Evolutionary conservation across 2,888 invertebrate genomes (phyloP).

Genomic region (Galeopsomyia nigrocyanea): DNA sequence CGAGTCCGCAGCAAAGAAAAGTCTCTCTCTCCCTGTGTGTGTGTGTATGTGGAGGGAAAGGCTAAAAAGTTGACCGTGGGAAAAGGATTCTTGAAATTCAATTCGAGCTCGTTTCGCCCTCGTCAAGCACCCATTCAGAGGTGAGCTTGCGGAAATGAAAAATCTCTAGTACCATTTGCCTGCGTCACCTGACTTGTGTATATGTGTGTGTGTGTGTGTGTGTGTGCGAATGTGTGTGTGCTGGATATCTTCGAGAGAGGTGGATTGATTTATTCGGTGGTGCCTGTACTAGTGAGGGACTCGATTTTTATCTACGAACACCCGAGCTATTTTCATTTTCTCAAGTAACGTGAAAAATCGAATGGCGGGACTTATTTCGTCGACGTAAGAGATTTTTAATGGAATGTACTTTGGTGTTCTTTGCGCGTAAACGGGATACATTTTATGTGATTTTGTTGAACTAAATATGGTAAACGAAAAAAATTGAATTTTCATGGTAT

Average conservation of each 20-base stretch:
- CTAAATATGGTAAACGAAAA: too few species aligned
- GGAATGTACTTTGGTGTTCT: too few species aligned
- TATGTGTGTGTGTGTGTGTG: background rate
- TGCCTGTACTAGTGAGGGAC: too few species aligned
- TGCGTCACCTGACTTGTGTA: background rate
- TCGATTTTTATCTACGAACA: background rate
- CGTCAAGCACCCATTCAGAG: constrained; percentile 44
- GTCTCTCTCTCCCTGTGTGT: constrained; percentile 11
- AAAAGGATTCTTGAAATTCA: constrained; percentile 39
- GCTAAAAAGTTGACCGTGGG: too few species aligned
- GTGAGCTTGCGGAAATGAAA: constrained; percentile 38
- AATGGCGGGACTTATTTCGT: too few species aligned
- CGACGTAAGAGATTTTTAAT: too few species aligned
- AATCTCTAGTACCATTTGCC: constrained; percentile 43
- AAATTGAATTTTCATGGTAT: too few species aligned
- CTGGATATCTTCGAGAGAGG: background rate
- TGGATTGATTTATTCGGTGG: constrained; percentile 4
- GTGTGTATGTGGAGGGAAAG: too few species aligned
- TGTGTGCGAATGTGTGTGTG: background rate
- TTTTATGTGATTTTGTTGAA: too few species aligned
- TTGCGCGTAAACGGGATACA: too few species aligned
- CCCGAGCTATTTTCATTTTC: background rate
- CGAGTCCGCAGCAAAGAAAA: too few species aligned
- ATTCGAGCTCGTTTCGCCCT: constrained; percentile 44
- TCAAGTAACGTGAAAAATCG: too few species aligned